These are phyloP conservation scores for Andrena camellia DNA, from an alignment of 2,888 invertebrate genomes.

Conservation along the genomic window DNA sequence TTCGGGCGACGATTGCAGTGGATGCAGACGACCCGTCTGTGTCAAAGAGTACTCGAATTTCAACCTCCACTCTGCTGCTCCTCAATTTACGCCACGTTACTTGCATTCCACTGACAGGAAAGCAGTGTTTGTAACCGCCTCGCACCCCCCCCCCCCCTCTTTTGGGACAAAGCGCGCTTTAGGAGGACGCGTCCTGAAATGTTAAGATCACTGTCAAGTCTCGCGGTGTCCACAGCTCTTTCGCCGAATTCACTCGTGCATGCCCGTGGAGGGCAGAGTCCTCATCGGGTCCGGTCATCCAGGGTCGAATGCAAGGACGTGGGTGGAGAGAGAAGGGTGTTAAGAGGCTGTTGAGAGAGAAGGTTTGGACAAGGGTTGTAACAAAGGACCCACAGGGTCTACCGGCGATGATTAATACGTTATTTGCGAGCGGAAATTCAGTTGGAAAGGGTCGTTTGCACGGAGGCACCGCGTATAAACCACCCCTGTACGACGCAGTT, in stretches of 20 bases:
- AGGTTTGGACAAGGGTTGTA: slow-evolving; percentile 32
- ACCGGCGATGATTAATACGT: slow-evolving; percentile 71
- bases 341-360: slow-evolving; percentile 28
- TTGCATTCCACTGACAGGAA: neutral
- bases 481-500: slow-evolving; percentile 37
- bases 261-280: neutral
- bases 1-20: too few species aligned
- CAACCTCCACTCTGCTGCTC: neutral
- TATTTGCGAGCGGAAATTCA: slow-evolving; percentile 70
- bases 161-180: neutral
- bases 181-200: neutral
- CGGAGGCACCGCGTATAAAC: slow-evolving; percentile 40
- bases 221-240: neutral
- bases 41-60: neutral
- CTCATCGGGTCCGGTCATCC: slow-evolving; percentile 4
- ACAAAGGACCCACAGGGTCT: slow-evolving; percentile 40
- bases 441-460: slow-evolving; percentile 69
- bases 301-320: neutral
- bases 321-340: slow-evolving; percentile 8
- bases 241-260: slow-evolving; percentile 2
- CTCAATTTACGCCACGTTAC: neutral
- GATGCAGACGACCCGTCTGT: too few species aligned
- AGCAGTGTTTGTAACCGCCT: neutral
- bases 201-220: neutral
- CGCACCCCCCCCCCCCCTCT: neutral